phyloP scores from a whole-genome alignment of 2,797 vertebrate genomes.

The Pygocentrus nattereri region DNA sequence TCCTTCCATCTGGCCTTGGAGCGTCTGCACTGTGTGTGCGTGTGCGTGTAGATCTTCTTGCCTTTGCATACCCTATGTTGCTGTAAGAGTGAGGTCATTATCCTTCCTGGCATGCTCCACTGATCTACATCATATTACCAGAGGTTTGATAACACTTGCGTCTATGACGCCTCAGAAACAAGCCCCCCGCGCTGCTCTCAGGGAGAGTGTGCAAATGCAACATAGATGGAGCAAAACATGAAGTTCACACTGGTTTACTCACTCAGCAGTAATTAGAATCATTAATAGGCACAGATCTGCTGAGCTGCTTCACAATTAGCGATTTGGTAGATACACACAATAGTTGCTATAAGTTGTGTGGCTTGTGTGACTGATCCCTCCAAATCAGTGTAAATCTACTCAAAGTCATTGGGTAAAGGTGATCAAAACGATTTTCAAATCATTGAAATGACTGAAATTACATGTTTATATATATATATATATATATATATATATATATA shows the following conservation, averaged over 20 bases:
- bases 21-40: conserved; percentile 31
- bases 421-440: background rate
- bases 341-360: background rate
- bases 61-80: conserved; percentile 22
- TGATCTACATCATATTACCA: conserved; percentile 72
- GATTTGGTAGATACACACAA: background rate
- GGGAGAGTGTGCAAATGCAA: background rate
- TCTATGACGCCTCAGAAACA: conserved; percentile 24
- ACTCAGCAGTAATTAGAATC: conserved; percentile 10
- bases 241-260: conserved; percentile 13
- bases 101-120: conserved; percentile 69
- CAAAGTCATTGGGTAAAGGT: background rate
- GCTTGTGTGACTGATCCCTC: background rate
- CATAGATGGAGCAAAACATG: conserved; percentile 24
- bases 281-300: background rate
- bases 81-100: conserved; percentile 68
- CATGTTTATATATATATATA: no score
- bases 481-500: no score
- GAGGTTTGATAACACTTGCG: conserved; percentile 64
- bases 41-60: conserved; percentile 2
- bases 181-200: background rate
- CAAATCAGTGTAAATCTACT: conserved; percentile 6
- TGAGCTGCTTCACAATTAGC: conserved; percentile 9
- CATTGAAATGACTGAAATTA: background rate
- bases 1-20: conserved; percentile 66